Percentiles rank a stretch among this genome's conserved stretches.
Conservation (phyloP, 2,797 vertebrate genomes). For the Nothura maculosa region DNA sequence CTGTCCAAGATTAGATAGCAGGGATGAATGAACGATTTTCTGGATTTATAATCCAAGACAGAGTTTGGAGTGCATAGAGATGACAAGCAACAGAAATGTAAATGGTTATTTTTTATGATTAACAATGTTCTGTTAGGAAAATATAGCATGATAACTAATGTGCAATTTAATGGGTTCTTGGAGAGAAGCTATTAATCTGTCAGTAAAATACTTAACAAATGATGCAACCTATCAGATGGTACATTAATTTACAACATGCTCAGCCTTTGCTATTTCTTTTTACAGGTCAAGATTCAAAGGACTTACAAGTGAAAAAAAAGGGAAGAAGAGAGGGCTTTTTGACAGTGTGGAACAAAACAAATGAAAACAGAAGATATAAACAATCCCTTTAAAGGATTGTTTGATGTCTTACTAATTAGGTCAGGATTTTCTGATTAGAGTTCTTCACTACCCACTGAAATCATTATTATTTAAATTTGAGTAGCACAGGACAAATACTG, state of each 20-base stretch:
- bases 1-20: background rate
- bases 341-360: background rate
- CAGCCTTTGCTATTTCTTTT: background rate
- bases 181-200: background rate
- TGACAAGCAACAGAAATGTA: background rate
- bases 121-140: background rate
- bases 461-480: background rate
- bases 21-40: background rate
- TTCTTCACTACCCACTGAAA: background rate
- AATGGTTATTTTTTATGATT: background rate
- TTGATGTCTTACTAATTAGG: constrained; percentile 11
- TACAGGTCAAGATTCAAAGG: background rate
- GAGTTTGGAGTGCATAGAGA: background rate
- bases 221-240: background rate
- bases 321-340: background rate
- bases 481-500: background rate
- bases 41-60: background rate
- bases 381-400: background rate
- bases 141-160: background rate
- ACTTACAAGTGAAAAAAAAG: background rate
- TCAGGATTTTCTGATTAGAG: background rate
- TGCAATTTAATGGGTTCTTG: background rate
- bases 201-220: background rate
- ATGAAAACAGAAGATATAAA: background rate
- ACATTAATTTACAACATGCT: background rate